Evolutionary conservation across 1,140 invertebrate genomes (phyloP).

Genomic region (Zaprionus ghesquierei): DNA sequence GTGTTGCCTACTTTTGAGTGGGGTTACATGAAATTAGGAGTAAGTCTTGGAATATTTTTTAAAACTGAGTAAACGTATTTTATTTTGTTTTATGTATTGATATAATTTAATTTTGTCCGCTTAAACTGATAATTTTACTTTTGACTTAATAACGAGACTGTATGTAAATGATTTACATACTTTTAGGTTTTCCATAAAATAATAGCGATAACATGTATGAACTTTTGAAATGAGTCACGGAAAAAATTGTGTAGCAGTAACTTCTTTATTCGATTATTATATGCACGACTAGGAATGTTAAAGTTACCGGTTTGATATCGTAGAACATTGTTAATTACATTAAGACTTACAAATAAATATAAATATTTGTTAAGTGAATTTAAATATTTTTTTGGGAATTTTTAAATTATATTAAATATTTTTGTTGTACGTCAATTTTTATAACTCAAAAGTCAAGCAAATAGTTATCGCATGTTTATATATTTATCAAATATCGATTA

Average conservation of each 20-base stretch:
- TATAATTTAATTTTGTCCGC: too few species aligned
- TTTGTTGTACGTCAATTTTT: neutral
- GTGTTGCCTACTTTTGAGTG: too few species aligned
- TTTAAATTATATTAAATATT: neutral
- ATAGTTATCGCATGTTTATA: constrained; percentile 6
- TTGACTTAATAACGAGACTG: too few species aligned
- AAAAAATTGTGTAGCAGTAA: neutral
- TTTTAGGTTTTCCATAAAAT: too few species aligned
- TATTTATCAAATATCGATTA: constrained; percentile 15
- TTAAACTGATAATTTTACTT: neutral
- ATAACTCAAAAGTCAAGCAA: neutral
- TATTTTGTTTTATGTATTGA: too few species aligned
- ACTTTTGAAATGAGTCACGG: constrained; percentile 2
- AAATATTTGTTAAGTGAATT: neutral
- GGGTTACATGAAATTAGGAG: too few species aligned
- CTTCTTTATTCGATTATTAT: neutral
- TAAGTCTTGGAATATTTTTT: too few species aligned
- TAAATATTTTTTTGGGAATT: neutral
- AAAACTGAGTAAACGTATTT: too few species aligned
- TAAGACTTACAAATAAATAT: neutral
- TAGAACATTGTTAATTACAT: neutral
- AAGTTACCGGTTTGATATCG: neutral
- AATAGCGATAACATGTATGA: neutral
- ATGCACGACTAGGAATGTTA: neutral
- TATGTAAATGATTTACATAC: too few species aligned